Conservation (phyloP, 1,140 invertebrate species). For the Manduca sexta region DNA sequence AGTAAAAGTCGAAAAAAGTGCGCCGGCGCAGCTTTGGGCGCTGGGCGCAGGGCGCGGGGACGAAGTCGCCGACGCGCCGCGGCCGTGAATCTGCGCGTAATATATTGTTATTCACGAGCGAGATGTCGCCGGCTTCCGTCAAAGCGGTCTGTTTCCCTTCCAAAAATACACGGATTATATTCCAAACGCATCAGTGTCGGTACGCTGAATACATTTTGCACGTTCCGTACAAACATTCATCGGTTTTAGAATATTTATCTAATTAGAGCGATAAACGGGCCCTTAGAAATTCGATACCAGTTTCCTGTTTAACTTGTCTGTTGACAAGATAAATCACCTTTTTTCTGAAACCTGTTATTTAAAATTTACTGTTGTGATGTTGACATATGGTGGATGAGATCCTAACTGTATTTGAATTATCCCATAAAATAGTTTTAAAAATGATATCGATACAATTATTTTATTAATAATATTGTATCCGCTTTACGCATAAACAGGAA, state of each 20-base stretch:
- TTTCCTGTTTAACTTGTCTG: too few species aligned
- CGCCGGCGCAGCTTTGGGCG: background rate
- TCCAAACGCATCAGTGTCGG: conserved; percentile 32
- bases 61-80: conserved; percentile 8
- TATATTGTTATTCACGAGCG: conserved; percentile 36
- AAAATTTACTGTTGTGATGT: too few species aligned
- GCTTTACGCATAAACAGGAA: too few species aligned
- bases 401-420: too few species aligned
- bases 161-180: conserved; percentile 39
- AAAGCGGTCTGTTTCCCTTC: conserved; percentile 29
- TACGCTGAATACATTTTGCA: conserved; percentile 30
- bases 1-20: background rate
- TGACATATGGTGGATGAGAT: too few species aligned
- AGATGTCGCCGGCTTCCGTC: conserved; percentile 28
- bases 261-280: background rate
- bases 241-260: conserved; percentile 8
- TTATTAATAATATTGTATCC: too few species aligned
- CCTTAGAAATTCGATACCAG: too few species aligned
- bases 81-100: conserved; percentile 36
- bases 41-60: too few species aligned
- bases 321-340: too few species aligned
- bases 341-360: too few species aligned
- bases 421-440: too few species aligned
- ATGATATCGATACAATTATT: too few species aligned
- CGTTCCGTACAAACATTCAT: conserved; percentile 23